Conservation (phyloP, 1,140 invertebrate genomes). For the Drosophila burlai region DNA sequence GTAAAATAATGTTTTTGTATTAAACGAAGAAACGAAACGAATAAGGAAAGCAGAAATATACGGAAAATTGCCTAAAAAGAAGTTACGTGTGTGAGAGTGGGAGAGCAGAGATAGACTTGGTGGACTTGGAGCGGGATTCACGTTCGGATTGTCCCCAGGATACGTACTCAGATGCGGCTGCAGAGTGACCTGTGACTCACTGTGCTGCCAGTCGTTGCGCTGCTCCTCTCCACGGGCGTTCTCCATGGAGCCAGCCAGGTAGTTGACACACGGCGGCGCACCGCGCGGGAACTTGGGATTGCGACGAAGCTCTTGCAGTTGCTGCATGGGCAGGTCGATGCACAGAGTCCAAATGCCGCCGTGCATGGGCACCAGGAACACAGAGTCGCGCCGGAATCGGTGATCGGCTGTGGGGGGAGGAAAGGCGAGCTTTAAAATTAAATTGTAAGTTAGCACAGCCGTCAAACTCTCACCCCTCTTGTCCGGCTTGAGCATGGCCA, state of each 20-base stretch:
- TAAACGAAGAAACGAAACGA: conserved; percentile 49
- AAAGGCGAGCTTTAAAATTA: not conserved
- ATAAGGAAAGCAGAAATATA: conserved; percentile 38
- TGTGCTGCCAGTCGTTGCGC: conserved; percentile 92
- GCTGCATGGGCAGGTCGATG: conserved; percentile 90
- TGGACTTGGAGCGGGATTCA: conserved; percentile 28
- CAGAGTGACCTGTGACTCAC: conserved; percentile 87
- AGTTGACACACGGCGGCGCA: conserved; percentile 90
- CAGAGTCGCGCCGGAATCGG: conserved; percentile 85
- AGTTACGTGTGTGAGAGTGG: conserved; percentile 1
- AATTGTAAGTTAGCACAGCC: not conserved
- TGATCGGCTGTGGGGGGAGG: conserved; percentile 58
- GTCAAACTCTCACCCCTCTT: conserved; percentile 71
- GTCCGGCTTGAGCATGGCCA: conserved; percentile 86
- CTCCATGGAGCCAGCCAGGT: conserved; percentile 89
- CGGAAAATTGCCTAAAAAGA: conserved; percentile 30
- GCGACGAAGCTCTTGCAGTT: conserved; percentile 88
- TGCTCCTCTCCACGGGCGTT: conserved; percentile 88
- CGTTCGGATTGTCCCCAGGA: conserved; percentile 78
- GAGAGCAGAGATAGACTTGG: conserved; percentile 1
- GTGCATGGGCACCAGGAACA: conserved; percentile 93
- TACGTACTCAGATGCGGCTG: conserved; percentile 85
- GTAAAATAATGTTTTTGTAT: conserved; percentile 71
- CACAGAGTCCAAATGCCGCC: conserved; percentile 95
- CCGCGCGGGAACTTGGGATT: conserved; percentile 88